These are phyloP conservation scores for Eubasilissa regina DNA, from an alignment of 1,140 invertebrate genomes.

Conservation along the genomic window DNA sequence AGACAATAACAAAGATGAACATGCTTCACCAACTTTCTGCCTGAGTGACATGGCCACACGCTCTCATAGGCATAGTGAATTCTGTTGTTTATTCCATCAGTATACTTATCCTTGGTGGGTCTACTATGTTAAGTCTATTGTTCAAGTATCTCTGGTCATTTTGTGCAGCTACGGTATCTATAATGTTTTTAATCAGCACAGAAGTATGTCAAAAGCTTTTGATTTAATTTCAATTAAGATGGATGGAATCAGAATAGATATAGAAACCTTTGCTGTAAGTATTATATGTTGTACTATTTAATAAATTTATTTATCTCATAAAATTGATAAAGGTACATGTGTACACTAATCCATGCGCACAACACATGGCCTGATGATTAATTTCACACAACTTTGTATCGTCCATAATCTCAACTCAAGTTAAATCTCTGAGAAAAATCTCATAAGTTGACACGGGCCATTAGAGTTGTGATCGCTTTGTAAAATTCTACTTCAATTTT, in stretches of 20 bases:
- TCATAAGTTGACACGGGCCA: too few relatives aligned
- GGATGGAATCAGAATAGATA: conserved; percentile 9
- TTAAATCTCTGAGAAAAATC: too few relatives aligned
- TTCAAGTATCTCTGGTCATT: conserved; percentile 23
- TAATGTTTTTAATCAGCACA: not conserved
- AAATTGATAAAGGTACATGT: too few relatives aligned
- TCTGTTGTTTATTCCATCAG: conserved; percentile 1
- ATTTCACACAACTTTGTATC: too few relatives aligned
- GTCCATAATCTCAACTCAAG: too few relatives aligned
- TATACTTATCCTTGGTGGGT: conserved; percentile 30
- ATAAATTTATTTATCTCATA: not conserved
- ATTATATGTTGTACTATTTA: not conserved
- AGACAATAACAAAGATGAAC: not conserved
- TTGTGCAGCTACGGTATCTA: not conserved
- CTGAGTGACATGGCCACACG: not conserved
- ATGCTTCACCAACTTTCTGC: not conserved
- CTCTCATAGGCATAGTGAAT: not conserved
- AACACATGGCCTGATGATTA: too few relatives aligned
- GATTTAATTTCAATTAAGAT: conserved; percentile 7
- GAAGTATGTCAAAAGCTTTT: not conserved
- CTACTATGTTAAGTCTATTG: conserved; percentile 17
- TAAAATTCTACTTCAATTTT: too few relatives aligned
- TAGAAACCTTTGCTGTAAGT: conserved; percentile 35
- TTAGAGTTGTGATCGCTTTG: too few relatives aligned
- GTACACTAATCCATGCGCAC: too few relatives aligned